phyloP scores from a whole-genome alignment of 2,797 vertebrate genomes.

The Intellagama lesueurii region DNA sequence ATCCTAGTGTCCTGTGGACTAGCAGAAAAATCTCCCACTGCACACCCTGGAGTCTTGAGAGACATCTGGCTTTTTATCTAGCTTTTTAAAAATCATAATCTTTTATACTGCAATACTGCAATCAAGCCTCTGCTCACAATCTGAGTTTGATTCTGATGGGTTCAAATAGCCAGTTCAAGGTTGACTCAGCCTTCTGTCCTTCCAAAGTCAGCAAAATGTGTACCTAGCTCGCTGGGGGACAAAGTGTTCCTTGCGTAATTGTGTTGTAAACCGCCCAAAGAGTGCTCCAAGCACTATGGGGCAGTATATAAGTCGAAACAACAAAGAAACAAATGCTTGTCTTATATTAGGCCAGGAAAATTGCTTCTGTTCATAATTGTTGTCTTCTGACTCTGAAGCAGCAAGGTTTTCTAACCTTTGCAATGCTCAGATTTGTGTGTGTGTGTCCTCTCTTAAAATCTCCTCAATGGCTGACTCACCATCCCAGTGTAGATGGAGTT shows the following conservation, averaged over 20 bases:
- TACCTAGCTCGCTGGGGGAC: too few species aligned
- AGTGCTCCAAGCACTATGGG: too few species aligned
- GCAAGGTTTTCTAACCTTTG: not conserved
- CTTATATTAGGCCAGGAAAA: not conserved
- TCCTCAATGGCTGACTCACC: conserved; percentile 21
- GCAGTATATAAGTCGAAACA: too few species aligned
- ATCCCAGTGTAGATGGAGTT: not conserved
- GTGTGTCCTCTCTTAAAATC: conserved; percentile 9
- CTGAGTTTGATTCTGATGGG: too few species aligned
- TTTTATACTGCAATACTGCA: not conserved
- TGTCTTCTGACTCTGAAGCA: not conserved
- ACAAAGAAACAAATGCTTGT: not conserved
- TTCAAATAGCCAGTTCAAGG: too few species aligned
- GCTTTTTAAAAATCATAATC: not conserved
- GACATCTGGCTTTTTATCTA: not conserved
- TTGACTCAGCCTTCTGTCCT: too few species aligned
- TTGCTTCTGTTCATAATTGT: not conserved
- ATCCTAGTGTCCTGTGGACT: not conserved
- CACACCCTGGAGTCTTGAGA: not conserved
- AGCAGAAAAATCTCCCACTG: not conserved
- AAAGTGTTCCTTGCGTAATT: too few species aligned
- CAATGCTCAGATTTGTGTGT: not conserved
- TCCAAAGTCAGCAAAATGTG: too few species aligned
- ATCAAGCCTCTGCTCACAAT: too few species aligned
- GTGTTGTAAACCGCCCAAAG: too few species aligned